Conservation (phyloP, 2,113 vertebrate genomes). For the Australoheros scitulus region DNA sequence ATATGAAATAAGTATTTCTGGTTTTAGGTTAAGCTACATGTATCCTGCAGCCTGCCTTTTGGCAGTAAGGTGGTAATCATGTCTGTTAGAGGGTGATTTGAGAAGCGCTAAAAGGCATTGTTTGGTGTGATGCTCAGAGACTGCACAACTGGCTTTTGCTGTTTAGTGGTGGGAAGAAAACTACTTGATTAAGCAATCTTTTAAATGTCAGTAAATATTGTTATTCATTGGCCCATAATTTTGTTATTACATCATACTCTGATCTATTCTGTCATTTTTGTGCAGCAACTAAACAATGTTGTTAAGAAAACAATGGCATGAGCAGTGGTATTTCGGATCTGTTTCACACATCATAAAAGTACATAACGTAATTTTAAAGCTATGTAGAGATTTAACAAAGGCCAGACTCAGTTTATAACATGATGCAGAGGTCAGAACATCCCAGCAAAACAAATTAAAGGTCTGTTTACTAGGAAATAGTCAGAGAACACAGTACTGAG, state of each 20-base stretch:
- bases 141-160: neutral
- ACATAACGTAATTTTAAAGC: neutral
- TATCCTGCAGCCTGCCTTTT: constrained; percentile 36
- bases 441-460: neutral
- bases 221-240: neutral
- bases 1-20: constrained; percentile 32
- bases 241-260: neutral
- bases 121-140: neutral
- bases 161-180: neutral
- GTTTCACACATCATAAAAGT: neutral
- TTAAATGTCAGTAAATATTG: neutral
- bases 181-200: neutral
- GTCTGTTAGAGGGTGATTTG: constrained; percentile 40
- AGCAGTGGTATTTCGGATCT: neutral
- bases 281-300: neutral
- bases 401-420: neutral
- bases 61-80: constrained; percentile 8
- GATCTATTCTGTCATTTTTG: neutral
- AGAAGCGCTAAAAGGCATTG: constrained; percentile 23
- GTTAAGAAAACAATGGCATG: neutral
- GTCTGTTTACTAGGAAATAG: neutral
- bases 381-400: neutral
- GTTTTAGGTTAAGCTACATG: constrained; percentile 32
- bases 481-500: neutral
- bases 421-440: constrained; percentile 1